These are phyloP conservation scores for Drosophila mimica DNA, from an alignment of 2,888 invertebrate species.

Conservation along the genomic window DNA sequence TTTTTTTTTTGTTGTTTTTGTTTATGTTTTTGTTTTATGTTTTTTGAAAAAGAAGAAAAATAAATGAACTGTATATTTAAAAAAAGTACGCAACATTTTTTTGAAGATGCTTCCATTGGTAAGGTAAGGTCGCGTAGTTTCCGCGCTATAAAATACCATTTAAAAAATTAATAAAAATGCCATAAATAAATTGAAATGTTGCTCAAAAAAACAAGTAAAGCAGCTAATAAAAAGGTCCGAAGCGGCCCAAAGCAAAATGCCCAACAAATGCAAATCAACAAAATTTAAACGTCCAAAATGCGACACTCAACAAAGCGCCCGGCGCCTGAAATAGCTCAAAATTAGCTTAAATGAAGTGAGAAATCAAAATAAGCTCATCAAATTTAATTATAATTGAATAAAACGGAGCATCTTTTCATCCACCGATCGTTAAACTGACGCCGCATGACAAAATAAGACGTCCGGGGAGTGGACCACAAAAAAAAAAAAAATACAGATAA, in stretches of 20 bases:
- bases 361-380: conserved; percentile 78
- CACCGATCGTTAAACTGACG: conserved; percentile 73
- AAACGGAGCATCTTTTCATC: conserved; percentile 48
- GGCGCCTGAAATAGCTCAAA: conserved; percentile 60
- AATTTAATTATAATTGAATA: conserved; percentile 70
- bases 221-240: conserved; percentile 26
- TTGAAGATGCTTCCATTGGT: conserved; percentile 13
- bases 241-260: conserved; percentile 23
- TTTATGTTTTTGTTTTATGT: conserved; percentile 48
- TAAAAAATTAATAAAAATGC: conserved; percentile 76
- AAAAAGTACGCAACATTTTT: conserved; percentile 52
- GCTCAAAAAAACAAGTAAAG: conserved; percentile 57
- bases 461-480: not conserved
- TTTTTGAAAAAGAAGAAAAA: conserved; percentile 47
- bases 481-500: not conserved
- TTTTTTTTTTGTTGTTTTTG: conserved; percentile 37
- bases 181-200: conserved; percentile 73
- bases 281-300: conserved; percentile 39
- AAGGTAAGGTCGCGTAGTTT: conserved; percentile 55
- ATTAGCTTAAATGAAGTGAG: conserved; percentile 79
- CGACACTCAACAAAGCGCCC: conserved; percentile 55
- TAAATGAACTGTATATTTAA: conserved; percentile 46
- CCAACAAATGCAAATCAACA: conserved; percentile 57
- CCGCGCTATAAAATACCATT: conserved; percentile 63
- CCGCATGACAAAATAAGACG: conserved; percentile 62